Percentiles rank a stretch among this genome's conserved stretches.
Conservation (phyloP, 2,888 invertebrate genomes). For the Pandemis corylana region DNA sequence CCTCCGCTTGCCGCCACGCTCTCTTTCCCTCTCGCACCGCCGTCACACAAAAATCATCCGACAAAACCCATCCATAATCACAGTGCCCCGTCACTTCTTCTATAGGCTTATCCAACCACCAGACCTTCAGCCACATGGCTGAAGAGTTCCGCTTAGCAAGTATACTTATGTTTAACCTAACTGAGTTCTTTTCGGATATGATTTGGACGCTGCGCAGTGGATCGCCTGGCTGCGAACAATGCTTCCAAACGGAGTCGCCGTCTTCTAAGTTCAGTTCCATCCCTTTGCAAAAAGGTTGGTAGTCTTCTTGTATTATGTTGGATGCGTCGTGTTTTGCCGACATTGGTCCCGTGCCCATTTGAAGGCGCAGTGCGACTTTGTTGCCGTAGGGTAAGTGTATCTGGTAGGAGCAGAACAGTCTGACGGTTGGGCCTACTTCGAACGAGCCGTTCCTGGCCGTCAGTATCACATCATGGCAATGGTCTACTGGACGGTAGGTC, state of each 20-base stretch:
- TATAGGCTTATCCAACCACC: slow-evolving; percentile 87
- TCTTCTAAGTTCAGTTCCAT: slow-evolving; percentile 85
- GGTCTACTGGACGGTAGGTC: slow-evolving; percentile 88
- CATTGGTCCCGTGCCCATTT: slow-evolving; percentile 82
- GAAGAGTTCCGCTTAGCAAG: slow-evolving; percentile 70
- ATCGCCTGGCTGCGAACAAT: slow-evolving; percentile 86
- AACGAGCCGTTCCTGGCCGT: slow-evolving; percentile 87
- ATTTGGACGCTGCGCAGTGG: slow-evolving; percentile 85
- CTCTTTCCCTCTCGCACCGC: slow-evolving; percentile 84
- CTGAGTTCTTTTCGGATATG: slow-evolving; percentile 84
- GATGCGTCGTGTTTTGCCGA: slow-evolving; percentile 64
- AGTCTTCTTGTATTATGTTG: slow-evolving; percentile 71
- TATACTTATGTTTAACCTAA: slow-evolving; percentile 79
- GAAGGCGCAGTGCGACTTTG: slow-evolving; percentile 86
- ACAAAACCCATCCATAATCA: slow-evolving; percentile 89
- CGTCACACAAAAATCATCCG: slow-evolving; percentile 88
- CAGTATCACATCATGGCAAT: slow-evolving; percentile 89
- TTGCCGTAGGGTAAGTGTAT: slow-evolving; percentile 90
- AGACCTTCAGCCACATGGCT: slow-evolving; percentile 84
- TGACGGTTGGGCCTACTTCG: slow-evolving; percentile 85
- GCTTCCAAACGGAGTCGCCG: slow-evolving; percentile 84
- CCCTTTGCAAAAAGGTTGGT: slow-evolving; percentile 79
- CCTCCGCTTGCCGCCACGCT: slow-evolving; percentile 88
- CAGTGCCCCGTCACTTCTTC: slow-evolving; percentile 87
- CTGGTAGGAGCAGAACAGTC: slow-evolving; percentile 87